These are phyloP conservation scores for Neuroterus valhalla DNA, from an alignment of 1,140 invertebrate genomes.

Conservation along the genomic window DNA sequence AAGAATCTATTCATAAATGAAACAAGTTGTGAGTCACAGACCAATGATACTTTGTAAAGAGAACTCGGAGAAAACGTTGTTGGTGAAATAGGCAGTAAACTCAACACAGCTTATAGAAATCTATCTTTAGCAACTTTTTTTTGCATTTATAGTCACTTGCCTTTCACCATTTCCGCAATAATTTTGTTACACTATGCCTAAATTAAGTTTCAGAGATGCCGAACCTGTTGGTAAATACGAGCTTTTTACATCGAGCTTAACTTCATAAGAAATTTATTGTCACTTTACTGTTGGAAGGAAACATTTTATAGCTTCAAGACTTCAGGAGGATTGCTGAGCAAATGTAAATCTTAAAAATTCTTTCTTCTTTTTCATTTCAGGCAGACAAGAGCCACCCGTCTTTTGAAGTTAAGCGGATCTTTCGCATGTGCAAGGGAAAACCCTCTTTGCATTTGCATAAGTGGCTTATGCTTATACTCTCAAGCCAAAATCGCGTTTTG, in stretches of 20 bases:
- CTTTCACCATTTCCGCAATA: background rate
- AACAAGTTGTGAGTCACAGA: no score
- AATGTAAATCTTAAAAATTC: conserved; percentile 19
- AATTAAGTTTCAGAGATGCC: conserved; percentile 2
- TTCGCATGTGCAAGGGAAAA: conserved; percentile 23
- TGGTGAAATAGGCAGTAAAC: no score
- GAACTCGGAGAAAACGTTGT: no score
- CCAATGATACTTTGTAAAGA: no score
- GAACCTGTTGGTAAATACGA: background rate
- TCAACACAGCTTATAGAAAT: no score
- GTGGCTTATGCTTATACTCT: conserved; percentile 12
- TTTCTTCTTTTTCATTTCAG: background rate
- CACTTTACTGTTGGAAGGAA: background rate
- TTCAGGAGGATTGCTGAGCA: background rate
- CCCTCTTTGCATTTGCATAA: conserved; percentile 30
- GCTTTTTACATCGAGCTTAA: background rate
- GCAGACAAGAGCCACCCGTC: conserved; percentile 22
- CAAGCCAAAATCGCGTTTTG: conserved; percentile 21
- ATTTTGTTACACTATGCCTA: background rate
- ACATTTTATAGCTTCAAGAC: conserved; percentile 10
- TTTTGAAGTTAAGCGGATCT: conserved; percentile 26
- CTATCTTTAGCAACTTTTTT: no score
- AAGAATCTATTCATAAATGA: no score
- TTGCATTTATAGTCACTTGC: no score
- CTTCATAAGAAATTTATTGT: conserved; percentile 8